Evolutionary conservation across 1,140 invertebrate genomes (phyloP), one percentile per base, ranked within the genome.

Genomic region (Drosophila takahashii): DNA sequence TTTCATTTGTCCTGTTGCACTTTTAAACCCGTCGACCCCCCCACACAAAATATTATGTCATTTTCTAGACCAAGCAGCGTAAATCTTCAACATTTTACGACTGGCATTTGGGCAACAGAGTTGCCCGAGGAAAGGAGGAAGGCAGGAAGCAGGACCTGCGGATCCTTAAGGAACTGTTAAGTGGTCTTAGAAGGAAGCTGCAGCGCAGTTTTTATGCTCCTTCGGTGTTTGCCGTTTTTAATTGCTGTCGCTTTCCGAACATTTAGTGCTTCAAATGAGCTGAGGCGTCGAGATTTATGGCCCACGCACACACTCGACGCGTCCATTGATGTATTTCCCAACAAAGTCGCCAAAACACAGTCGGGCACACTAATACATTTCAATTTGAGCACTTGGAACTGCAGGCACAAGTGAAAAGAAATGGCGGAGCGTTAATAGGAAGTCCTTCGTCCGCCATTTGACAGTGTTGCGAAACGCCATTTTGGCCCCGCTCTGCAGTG

Each of bases 281-380:
- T 81, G 71, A 87, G 84, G 79, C 84, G 79, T 83, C 59, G 69
- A 79, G 83, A 87, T 89, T 87, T 87, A 89, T 87, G 65, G 70
- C 65, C 52, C 13, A 48, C 18, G 22, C 54, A 67, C 36, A 16
- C 10, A 42, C 41, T 13, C 10, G 9, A 9, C 8, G 9, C 8
- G 3, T 15, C 15, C 42, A 47, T 56, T 64, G 72, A 52, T 64
- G 50, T 54, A 74, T 64, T 73, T 81, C 44, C 54, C 78, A 81
- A 86, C 83, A 87, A 87, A 87, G 81, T 86, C 64, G 73, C 59
- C 15, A 10, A 52, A 61, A 42, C 39, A 32, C 56, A 42, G 42
- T 29, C 69, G 1, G 41, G 34, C 42, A 60, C 32, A 67, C 67
- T 70, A 70, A 57, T 71, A 71, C 53, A 76, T 76, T 76, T 67